Conservation (phyloP, 2,888 invertebrate species). For the Meganola albula region DNA sequence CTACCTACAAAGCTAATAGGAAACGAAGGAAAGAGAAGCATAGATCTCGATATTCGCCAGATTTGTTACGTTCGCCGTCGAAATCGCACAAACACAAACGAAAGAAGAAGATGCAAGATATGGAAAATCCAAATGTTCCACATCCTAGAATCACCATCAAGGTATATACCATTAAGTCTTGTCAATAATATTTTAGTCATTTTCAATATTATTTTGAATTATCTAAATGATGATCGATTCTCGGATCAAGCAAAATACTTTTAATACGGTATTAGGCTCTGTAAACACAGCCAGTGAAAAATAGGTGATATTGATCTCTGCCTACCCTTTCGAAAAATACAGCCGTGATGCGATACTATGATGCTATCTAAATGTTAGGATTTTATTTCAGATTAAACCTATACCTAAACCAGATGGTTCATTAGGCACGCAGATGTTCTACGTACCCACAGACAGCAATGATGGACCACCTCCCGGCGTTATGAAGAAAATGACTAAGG, state of each 20-base stretch:
- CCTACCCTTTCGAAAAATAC: too few species aligned
- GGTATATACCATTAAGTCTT: too few species aligned
- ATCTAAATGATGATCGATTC: too few species aligned
- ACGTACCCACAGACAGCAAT: conserved; percentile 83
- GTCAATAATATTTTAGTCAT: too few species aligned
- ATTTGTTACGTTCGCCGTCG: conserved; percentile 79
- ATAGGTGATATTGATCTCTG: too few species aligned
- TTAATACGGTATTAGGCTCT: too few species aligned
- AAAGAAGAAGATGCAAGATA: conserved; percentile 86
- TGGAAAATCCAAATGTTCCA: conserved; percentile 72
- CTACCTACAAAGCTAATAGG: conserved; percentile 79
- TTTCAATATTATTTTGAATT: too few species aligned
- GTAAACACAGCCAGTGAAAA: too few species aligned
- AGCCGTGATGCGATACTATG: too few species aligned
- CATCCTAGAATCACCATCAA: conserved; percentile 90
- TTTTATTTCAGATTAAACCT: conserved; percentile 80
- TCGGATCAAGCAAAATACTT: too few species aligned
- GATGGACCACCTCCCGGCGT: conserved; percentile 72
- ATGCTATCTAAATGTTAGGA: background rate
- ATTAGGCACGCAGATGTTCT: conserved; percentile 86
- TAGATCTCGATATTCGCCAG: conserved; percentile 84
- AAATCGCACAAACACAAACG: conserved; percentile 89
- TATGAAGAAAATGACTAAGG: conserved; percentile 61
- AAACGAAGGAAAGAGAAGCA: conserved; percentile 87
- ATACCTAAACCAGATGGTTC: conserved; percentile 88